Percentiles rank a stretch among this genome's conserved stretches.
phyloP scores from a whole-genome alignment of 2,888 invertebrate species.

The Hemaris fuciformis region DNA sequence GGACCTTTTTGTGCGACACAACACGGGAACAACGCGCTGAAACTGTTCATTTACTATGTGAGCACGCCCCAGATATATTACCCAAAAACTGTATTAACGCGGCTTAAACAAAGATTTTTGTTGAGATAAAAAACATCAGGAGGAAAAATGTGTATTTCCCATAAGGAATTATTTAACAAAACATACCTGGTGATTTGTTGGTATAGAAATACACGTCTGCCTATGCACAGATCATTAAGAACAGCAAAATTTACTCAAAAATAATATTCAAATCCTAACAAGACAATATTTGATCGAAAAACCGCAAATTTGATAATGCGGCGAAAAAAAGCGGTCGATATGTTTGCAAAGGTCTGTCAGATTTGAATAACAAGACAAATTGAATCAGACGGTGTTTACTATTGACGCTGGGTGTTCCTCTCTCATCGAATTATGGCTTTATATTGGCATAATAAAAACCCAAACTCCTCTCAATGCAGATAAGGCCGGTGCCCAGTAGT shows the following conservation, averaged over 20 bases:
- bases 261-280: background rate
- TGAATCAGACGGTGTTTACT: background rate
- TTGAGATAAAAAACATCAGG: no score
- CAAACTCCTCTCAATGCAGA: no score
- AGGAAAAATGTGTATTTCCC: no score
- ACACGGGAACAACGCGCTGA: constrained; percentile 19
- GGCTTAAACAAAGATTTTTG: background rate
- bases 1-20: constrained; percentile 25
- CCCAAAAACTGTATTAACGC: background rate
- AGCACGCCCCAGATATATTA: background rate
- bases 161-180: no score
- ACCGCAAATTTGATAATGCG: background rate
- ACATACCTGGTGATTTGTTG: no score
- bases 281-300: background rate
- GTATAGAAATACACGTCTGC: no score
- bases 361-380: background rate
- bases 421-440: background rate
- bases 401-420: background rate
- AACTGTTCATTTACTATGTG: constrained; percentile 20
- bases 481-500: no score
- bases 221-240: no score
- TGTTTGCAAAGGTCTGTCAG: background rate
- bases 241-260: no score
- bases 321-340: background rate
- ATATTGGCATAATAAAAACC: no score